Evolutionary conservation across 1,140 invertebrate species (phyloP).

Genomic region (Eupristina koningsbergeri): DNA sequence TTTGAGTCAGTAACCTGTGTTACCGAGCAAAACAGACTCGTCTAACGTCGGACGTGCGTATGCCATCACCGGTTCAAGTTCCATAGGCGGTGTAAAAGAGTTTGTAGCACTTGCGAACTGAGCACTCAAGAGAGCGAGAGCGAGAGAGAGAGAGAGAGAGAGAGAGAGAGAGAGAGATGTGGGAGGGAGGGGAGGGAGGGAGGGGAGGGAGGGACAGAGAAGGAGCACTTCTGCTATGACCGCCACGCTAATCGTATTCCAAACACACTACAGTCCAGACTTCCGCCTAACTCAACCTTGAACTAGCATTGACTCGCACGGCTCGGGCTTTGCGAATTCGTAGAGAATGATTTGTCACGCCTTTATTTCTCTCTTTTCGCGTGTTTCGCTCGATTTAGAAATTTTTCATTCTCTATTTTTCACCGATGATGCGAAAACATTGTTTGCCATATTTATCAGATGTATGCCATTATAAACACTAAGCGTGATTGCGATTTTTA

Average conservation of each 20-base stretch:
- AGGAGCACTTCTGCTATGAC: constrained; percentile 9
- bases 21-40: constrained; percentile 55
- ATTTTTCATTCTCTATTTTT: too few relatives aligned
- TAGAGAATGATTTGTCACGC: constrained; percentile 26
- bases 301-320: constrained; percentile 56
- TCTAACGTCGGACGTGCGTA: constrained; percentile 50
- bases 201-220: neutral
- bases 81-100: neutral
- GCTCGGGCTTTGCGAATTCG: constrained; percentile 23
- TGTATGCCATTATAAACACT: too few relatives aligned
- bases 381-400: neutral
- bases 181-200: neutral
- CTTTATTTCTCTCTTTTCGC: neutral
- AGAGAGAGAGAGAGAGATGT: too few relatives aligned
- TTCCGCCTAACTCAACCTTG: constrained; percentile 62
- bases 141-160: too few relatives aligned
- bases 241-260: constrained; percentile 58
- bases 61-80: neutral
- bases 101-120: neutral
- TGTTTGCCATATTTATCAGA: too few relatives aligned
- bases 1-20: constrained; percentile 66
- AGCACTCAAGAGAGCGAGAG: neutral
- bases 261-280: constrained; percentile 58
- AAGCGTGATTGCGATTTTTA: too few relatives aligned
- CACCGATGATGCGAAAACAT: too few relatives aligned